Evolutionary conservation across 2,113 vertebrate genomes (phyloP).

Genomic region (Hypanus sabinus): DNA sequence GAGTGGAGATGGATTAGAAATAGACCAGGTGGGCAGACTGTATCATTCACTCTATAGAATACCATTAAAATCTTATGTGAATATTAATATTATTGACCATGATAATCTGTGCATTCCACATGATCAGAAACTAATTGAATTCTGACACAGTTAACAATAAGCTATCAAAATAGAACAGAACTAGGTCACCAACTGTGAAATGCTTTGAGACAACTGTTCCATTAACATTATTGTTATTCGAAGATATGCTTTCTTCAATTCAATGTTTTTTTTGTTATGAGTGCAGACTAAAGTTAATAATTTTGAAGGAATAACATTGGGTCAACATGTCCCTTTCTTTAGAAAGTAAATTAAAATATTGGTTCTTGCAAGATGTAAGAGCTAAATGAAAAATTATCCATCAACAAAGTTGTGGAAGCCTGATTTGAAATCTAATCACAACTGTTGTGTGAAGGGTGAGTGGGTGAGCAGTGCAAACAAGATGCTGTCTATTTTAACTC

Average conservation of each 20-base stretch:
- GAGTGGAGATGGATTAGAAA: neutral
- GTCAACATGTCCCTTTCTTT: neutral
- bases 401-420: neutral
- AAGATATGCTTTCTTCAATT: neutral
- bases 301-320: neutral
- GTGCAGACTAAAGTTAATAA: neutral
- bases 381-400: neutral
- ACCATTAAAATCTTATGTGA: neutral
- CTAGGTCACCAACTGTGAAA: constrained; percentile 21
- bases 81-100: neutral
- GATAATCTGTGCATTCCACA: neutral
- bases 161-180: constrained; percentile 3
- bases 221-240: neutral
- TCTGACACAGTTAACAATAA: constrained; percentile 9
- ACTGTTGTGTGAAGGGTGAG: neutral
- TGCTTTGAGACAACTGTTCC: neutral
- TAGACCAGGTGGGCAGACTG: neutral
- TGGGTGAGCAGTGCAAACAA: neutral
- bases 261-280: neutral
- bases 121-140: neutral
- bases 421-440: neutral
- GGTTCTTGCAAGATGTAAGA: neutral
- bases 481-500: neutral
- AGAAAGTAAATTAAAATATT: neutral
- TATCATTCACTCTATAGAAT: neutral